A percentile compares a stretch with the other conserved stretches of the same genome.
These are phyloP conservation scores for Dipodomys merriami DNA, from an alignment of 2,113 vertebrate genomes.

Conservation along the genomic window DNA sequence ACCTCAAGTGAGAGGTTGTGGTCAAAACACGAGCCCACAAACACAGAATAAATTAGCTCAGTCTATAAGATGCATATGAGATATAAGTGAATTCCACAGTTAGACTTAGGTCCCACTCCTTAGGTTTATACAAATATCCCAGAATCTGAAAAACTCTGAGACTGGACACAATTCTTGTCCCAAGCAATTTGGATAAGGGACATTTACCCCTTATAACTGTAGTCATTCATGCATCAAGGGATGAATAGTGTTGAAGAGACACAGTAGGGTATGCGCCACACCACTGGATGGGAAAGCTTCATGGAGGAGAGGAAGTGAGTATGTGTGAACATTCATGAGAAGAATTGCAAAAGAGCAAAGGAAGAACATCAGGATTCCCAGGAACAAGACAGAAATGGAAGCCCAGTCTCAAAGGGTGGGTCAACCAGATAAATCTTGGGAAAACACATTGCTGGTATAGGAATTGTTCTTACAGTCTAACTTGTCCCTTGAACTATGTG, in stretches of 20 bases:
- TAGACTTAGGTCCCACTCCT: neutral
- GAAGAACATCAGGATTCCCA: rapidly evolving
- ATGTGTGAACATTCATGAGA: too few species aligned
- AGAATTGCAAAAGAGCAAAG: neutral
- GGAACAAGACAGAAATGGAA: neutral
- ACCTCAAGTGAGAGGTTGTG: neutral
- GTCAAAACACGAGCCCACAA: neutral
- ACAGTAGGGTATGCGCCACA: neutral
- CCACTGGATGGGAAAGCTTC: neutral
- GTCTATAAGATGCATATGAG: neutral
- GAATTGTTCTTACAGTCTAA: neutral
- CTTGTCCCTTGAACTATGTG: neutral
- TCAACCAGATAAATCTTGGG: neutral
- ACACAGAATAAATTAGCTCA: neutral
- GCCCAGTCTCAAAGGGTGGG: neutral
- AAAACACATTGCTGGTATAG: neutral
- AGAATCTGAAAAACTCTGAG: neutral
- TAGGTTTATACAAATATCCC: neutral
- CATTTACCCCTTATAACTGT: neutral
- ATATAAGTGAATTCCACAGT: neutral
- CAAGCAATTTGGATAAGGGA: neutral
- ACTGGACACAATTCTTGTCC: neutral
- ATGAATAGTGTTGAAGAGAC: neutral
- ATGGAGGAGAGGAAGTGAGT: neutral
- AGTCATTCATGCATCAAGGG: too few species aligned